Percentiles rank a stretch among this genome's conserved stretches.
These are phyloP conservation scores for Bathynomus jamesi DNA, from an alignment of 1,140 invertebrate genomes.

Conservation along the genomic window DNA sequence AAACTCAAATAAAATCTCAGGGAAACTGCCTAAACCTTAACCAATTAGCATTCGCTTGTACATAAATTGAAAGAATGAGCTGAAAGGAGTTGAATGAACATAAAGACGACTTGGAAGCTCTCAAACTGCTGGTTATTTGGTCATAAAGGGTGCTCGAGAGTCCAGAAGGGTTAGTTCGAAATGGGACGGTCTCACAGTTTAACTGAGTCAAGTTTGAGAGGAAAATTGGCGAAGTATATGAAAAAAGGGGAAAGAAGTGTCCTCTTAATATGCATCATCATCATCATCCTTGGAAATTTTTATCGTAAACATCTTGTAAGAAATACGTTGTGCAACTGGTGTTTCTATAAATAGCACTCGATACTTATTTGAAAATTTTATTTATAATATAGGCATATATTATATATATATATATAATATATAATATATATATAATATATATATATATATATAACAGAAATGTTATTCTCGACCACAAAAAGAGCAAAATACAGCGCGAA, in stretches of 20 bases:
- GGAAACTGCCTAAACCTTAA: background rate
- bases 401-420: too few relatives aligned
- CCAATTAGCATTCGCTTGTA: background rate
- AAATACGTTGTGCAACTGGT: background rate
- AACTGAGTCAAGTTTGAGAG: background rate
- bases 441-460: too few relatives aligned
- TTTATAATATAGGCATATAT: too few relatives aligned
- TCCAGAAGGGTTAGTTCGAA: background rate
- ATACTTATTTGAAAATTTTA: too few relatives aligned
- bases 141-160: background rate
- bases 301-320: too few relatives aligned
- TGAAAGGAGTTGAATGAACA: background rate
- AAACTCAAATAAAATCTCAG: background rate
- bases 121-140: conserved; percentile 1
- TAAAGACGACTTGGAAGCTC: background rate
- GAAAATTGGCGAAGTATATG: background rate
- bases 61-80: conserved; percentile 1
- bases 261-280: background rate
- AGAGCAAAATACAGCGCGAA: too few relatives aligned
- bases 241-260: background rate
- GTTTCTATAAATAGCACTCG: background rate
- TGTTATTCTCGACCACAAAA: too few relatives aligned
- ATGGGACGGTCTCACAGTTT: background rate
- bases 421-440: too few relatives aligned
- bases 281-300: too few relatives aligned